phyloP scores from a whole-genome alignment of 2,888 invertebrate genomes.

The Meta bourneti region DNA sequence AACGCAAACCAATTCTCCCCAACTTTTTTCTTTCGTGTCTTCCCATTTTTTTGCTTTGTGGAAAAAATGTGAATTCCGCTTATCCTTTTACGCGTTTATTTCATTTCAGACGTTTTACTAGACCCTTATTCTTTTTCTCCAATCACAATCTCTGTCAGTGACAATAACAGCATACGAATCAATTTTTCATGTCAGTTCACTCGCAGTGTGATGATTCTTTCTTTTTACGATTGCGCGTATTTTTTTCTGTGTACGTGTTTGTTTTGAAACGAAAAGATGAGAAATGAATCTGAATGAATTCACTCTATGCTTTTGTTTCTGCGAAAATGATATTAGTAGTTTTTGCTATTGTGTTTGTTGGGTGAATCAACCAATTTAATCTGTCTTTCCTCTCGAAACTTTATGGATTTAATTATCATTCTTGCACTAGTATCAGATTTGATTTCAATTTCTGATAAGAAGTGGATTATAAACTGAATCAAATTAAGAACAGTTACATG shows the following conservation, averaged over 20 bases:
- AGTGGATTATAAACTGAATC: too few species aligned
- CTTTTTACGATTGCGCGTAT: not conserved
- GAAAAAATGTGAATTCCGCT: conserved; percentile 39
- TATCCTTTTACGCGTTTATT: conserved; percentile 56
- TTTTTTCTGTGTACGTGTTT: conserved; percentile 30
- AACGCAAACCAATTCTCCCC: conserved; percentile 29
- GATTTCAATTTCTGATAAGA: too few species aligned
- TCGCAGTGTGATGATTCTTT: conserved; percentile 33
- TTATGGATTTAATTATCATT: too few species aligned
- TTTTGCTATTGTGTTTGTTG: too few species aligned
- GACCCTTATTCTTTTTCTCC: conserved; percentile 7
- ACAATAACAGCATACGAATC: conserved; percentile 58
- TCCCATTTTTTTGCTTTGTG: conserved; percentile 5
- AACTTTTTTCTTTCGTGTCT: not conserved
- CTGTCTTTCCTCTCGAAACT: too few species aligned
- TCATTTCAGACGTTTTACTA: conserved; percentile 53
- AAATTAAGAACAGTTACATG: too few species aligned
- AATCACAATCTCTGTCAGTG: conserved; percentile 48
- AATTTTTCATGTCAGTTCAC: conserved; percentile 55
- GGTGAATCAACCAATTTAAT: too few species aligned
- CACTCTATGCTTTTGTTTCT: too few species aligned
- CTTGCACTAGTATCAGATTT: too few species aligned
- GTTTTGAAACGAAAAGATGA: not conserved
- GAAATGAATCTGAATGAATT: not conserved
- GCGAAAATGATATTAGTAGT: too few species aligned